Conservation (phyloP, 2,888 invertebrate species). For the Ptychoptera albimana region DNA sequence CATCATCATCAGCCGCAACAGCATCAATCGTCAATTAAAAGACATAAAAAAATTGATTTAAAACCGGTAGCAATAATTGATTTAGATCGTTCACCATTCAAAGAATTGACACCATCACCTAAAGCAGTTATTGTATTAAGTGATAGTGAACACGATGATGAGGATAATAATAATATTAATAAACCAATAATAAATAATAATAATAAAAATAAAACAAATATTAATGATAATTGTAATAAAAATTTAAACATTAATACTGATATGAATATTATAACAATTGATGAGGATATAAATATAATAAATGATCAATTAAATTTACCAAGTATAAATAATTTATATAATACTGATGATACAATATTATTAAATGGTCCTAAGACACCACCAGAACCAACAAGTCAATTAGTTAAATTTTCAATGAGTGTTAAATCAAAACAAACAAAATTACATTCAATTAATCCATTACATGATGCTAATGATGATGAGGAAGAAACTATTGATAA, state of each 20-base stretch:
- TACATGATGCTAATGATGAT: constrained; percentile 40
- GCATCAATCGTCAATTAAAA: constrained; percentile 17
- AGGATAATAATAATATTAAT: not conserved
- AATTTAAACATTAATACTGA: constrained; percentile 6
- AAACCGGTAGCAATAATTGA: constrained; percentile 74
- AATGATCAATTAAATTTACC: too few species aligned
- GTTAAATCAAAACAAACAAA: constrained; percentile 35
- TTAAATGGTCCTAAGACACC: constrained; percentile 51
- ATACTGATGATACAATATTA: not conserved
- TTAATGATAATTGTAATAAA: constrained; percentile 6
- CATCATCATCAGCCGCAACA: constrained; percentile 13
- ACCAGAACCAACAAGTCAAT: constrained; percentile 42
- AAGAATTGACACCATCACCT: constrained; percentile 66
- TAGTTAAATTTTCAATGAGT: constrained; percentile 40
- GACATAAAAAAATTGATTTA: constrained; percentile 35
- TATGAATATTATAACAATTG: not conserved
- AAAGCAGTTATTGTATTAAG: constrained; percentile 68
- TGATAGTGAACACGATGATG: constrained; percentile 50
- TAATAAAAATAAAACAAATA: constrained; percentile 1
- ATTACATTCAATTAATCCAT: constrained; percentile 40
- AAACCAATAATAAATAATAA: not conserved
- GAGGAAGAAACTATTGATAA: constrained; percentile 18
- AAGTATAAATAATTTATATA: too few species aligned
- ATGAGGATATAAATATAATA: too few species aligned
- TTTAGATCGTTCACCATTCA: constrained; percentile 69